Percentiles rank a stretch among this genome's conserved stretches.
phyloP scores from a whole-genome alignment of 2,113 vertebrate genomes.

The Corynorhinus townsendii region DNA sequence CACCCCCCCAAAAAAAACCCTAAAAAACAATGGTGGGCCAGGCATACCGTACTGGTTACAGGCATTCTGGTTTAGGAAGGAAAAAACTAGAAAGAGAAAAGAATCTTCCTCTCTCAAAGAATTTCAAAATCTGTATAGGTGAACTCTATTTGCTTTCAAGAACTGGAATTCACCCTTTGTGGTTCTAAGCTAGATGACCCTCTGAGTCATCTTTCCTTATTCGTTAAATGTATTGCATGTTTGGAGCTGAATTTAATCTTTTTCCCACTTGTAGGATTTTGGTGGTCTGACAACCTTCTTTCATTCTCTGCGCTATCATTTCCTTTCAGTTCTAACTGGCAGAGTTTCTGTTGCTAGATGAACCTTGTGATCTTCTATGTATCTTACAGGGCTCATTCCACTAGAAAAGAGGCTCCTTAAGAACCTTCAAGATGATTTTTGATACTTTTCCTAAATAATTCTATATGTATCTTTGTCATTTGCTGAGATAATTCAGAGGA shows the following conservation, averaged over 20 bases:
- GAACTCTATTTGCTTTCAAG: neutral
- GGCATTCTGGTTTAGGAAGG: neutral
- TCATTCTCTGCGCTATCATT: neutral
- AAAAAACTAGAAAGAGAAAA: neutral
- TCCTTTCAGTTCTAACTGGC: neutral
- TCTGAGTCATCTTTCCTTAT: neutral
- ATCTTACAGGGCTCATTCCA: neutral
- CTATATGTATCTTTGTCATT: neutral
- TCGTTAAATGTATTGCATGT: neutral
- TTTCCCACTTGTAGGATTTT: neutral
- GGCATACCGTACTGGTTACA: neutral
- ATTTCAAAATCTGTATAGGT: neutral
- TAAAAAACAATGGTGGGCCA: neutral
- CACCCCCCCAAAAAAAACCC: neutral
- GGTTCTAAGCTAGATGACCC: neutral
- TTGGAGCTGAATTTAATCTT: neutral
- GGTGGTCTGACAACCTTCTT: neutral
- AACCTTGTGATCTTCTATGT: neutral
- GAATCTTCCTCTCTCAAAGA: neutral
- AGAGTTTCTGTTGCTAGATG: neutral
- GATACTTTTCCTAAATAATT: neutral
- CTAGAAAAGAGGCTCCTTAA: neutral
- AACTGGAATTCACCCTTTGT: neutral
- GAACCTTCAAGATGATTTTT: neutral
- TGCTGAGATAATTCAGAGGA: neutral